phyloP scores from a whole-genome alignment of 1,140 invertebrate species.

The Zaprionus inermis region DNA sequence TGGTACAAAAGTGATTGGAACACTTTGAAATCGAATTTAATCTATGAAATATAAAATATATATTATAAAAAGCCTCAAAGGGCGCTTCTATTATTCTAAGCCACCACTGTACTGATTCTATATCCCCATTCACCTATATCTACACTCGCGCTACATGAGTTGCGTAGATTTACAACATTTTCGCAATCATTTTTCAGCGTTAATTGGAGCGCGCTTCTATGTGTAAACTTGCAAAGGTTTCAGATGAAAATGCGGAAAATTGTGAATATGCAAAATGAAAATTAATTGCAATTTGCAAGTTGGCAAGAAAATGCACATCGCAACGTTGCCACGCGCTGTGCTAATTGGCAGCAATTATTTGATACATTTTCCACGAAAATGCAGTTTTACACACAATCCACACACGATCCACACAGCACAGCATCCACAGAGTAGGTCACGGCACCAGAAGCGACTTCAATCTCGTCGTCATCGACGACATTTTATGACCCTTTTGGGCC shows the following conservation, averaged over 20 bases:
- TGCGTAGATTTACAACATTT: neutral
- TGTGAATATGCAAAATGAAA: conserved; percentile 8
- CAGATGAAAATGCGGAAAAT: neutral
- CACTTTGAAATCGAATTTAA: no score
- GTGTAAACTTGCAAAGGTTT: conserved; percentile 1
- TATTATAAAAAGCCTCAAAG: neutral
- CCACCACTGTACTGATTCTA: neutral
- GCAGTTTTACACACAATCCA: neutral
- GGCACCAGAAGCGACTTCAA: neutral
- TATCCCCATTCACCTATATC: neutral
- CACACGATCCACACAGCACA: conserved; percentile 2
- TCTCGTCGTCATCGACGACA: conserved; percentile 1
- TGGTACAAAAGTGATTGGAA: no score
- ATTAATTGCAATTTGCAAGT: conserved; percentile 21
- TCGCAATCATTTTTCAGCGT: neutral
- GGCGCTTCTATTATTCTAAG: neutral
- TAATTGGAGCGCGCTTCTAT: neutral
- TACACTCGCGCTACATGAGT: neutral
- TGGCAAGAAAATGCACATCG: neutral
- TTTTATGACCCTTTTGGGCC: conserved; percentile 21
- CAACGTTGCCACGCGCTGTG: neutral
- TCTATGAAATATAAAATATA: neutral
- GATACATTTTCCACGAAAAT: conserved; percentile 3
- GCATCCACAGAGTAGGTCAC: neutral
- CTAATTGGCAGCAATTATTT: conserved; percentile 12